These are phyloP conservation scores for Druceiella hillmani DNA, from an alignment of 2,888 invertebrate genomes.

Conservation along the genomic window DNA sequence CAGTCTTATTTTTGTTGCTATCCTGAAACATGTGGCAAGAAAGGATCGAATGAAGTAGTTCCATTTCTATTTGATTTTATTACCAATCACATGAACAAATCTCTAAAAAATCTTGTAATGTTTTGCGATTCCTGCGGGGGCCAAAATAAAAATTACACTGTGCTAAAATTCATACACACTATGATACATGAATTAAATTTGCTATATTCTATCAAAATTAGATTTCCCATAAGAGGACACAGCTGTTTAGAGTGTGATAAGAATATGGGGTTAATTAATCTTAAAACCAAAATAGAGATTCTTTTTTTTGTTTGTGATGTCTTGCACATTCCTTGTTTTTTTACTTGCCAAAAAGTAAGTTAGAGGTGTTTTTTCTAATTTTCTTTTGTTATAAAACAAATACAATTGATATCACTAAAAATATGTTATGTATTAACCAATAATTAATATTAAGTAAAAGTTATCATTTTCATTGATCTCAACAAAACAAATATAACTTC, in stretches of 20 bases:
- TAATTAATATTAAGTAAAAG: too few relatives aligned
- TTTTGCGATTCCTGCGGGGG: slow-evolving; percentile 3
- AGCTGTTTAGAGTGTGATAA: slow-evolving; percentile 6
- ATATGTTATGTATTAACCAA: too few relatives aligned
- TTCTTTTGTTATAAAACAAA: too few relatives aligned
- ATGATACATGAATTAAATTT: slow-evolving; percentile 1
- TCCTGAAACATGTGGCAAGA: slow-evolving; percentile 3
- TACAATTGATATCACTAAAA: too few relatives aligned
- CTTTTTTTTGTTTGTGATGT: too few relatives aligned
- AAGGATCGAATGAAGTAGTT: slow-evolving; percentile 6
- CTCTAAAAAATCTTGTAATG: slow-evolving; percentile 1
- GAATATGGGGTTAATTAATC: slow-evolving; percentile 5
- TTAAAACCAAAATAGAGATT: slow-evolving; percentile 5
- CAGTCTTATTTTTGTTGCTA: slow-evolving; percentile 1
- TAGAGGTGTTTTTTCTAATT: too few relatives aligned
- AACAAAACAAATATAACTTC: too few relatives aligned
- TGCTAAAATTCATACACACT: slow-evolving; percentile 3
- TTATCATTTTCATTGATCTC: too few relatives aligned
- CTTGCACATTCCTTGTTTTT: too few relatives aligned
- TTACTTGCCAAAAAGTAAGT: too few relatives aligned
- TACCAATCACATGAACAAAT: background rate
- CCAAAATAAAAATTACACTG: too few relatives aligned
- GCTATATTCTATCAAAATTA: slow-evolving; percentile 1
- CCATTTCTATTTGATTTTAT: slow-evolving; percentile 5
- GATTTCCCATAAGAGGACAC: slow-evolving; percentile 5